phyloP scores from a whole-genome alignment of 1,140 invertebrate species.

The Drosophila auraria region DNA sequence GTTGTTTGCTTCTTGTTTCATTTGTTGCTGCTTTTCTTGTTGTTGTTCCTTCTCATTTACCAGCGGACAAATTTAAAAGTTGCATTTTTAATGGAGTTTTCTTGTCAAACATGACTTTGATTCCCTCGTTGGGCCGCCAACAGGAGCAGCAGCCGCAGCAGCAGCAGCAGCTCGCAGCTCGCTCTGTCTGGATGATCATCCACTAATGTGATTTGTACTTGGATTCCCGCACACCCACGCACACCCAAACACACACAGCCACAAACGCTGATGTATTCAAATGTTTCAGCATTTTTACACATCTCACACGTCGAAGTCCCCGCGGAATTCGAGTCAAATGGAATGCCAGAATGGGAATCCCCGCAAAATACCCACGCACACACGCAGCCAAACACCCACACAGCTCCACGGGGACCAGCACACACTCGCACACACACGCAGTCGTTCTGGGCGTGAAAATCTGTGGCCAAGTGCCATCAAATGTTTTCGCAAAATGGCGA shows the following conservation, averaged over 20 bases:
- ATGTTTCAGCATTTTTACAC: slow-evolving; percentile 60
- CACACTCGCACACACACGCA: too few relatives aligned
- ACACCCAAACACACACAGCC: background rate
- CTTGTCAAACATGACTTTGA: slow-evolving; percentile 69
- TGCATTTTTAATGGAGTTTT: slow-evolving; percentile 82
- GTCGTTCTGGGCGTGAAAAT: slow-evolving; percentile 29
- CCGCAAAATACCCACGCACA: slow-evolving; percentile 28
- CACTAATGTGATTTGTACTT: slow-evolving; percentile 77
- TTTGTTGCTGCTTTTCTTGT: background rate
- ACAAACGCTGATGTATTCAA: slow-evolving; percentile 30
- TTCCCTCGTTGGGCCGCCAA: slow-evolving; percentile 50
- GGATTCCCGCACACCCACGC: slow-evolving; percentile 39
- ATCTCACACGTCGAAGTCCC: slow-evolving; percentile 45
- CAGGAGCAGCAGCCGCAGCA: background rate
- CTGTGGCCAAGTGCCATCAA: slow-evolving; percentile 35
- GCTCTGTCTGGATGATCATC: slow-evolving; percentile 54
- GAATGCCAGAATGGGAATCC: slow-evolving; percentile 23
- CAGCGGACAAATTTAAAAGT: slow-evolving; percentile 66
- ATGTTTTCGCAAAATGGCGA: slow-evolving; percentile 23
- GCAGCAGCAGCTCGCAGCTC: slow-evolving; percentile 4
- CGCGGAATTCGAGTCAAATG: slow-evolving; percentile 30
- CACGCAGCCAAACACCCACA: background rate
- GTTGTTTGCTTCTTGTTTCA: slow-evolving; percentile 49
- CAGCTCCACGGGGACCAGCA: background rate
- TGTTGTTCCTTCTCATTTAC: slow-evolving; percentile 34